Percentiles rank a stretch among this genome's conserved stretches.
Evolutionary conservation across 2,113 vertebrate genomes (phyloP).

Genomic region (Aphelocoma coerulescens): DNA sequence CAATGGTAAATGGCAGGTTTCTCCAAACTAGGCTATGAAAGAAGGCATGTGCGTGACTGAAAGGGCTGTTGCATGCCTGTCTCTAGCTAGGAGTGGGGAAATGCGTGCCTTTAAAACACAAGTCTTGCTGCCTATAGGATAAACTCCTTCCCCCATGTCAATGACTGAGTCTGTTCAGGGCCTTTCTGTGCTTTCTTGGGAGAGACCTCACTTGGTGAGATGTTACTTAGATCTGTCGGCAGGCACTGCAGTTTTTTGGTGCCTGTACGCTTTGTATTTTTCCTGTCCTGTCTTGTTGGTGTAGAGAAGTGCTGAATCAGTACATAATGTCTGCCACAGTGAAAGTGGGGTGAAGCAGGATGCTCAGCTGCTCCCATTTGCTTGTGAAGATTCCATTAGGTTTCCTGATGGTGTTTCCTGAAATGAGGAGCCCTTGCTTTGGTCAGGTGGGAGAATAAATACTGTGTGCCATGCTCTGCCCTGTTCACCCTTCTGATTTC

Average conservation of each 20-base stretch:
- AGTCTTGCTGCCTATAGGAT: neutral
- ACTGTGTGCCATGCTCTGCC: neutral
- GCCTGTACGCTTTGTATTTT: neutral
- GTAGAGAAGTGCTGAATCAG: neutral
- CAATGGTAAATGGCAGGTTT: neutral
- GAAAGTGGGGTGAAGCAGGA: neutral
- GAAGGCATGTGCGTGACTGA: rapidly evolving
- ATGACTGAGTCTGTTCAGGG: neutral
- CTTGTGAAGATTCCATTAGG: neutral
- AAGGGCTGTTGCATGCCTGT: neutral
- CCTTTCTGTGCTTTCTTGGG: neutral
- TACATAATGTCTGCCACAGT: neutral
- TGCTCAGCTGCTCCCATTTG: neutral
- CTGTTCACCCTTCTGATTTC: neutral
- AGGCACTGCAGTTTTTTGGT: neutral
- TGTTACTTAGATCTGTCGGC: neutral
- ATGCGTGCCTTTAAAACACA: neutral
- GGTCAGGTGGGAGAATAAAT: neutral
- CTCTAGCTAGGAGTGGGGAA: neutral
- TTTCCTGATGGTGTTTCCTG: neutral
- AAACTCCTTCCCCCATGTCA: neutral
- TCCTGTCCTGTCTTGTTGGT: neutral
- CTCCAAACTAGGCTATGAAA: neutral
- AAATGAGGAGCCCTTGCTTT: neutral
- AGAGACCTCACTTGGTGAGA: neutral